Conservation (phyloP, 1,140 invertebrate species). For the Drosophila rhopaloa region DNA sequence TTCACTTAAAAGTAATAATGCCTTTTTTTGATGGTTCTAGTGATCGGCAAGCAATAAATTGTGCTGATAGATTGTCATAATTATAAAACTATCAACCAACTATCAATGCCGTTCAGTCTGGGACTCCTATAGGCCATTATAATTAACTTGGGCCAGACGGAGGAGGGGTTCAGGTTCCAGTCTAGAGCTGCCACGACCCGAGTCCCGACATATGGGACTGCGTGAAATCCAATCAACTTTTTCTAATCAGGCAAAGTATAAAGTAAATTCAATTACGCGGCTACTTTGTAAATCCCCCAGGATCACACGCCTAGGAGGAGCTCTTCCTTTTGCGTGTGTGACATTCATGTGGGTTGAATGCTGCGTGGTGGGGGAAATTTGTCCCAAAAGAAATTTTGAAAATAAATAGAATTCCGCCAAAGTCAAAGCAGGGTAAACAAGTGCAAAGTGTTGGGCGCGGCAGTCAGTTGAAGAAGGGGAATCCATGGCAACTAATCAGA, state of each 20-base stretch:
- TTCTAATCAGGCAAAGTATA: conserved; percentile 81
- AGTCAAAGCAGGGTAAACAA: conserved; percentile 78
- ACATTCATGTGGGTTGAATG: conserved; percentile 33
- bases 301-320: conserved; percentile 66
- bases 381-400: conserved; percentile 72
- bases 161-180: not conserved
- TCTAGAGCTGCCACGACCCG: no score
- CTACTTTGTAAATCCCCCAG: conserved; percentile 76
- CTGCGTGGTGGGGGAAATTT: conserved; percentile 48
- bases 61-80: not conserved
- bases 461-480: conserved; percentile 13
- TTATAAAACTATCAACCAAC: no score
- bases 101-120: not conserved
- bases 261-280: conserved; percentile 83
- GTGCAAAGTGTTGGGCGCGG: conserved; percentile 15
- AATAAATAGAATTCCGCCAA: conserved; percentile 81
- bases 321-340: conserved; percentile 22
- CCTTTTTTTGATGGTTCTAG: no score
- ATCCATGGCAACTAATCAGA: conserved; percentile 81
- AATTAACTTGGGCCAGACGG: conserved; percentile 37
- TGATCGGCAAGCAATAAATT: not conserved
- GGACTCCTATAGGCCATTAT: not conserved
- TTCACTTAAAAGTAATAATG: no score
- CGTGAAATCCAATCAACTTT: conserved; percentile 73
- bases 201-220: conserved; percentile 26